phyloP scores from a whole-genome alignment of 2,113 vertebrate species.

The Xyliphius kryptos region DNA sequence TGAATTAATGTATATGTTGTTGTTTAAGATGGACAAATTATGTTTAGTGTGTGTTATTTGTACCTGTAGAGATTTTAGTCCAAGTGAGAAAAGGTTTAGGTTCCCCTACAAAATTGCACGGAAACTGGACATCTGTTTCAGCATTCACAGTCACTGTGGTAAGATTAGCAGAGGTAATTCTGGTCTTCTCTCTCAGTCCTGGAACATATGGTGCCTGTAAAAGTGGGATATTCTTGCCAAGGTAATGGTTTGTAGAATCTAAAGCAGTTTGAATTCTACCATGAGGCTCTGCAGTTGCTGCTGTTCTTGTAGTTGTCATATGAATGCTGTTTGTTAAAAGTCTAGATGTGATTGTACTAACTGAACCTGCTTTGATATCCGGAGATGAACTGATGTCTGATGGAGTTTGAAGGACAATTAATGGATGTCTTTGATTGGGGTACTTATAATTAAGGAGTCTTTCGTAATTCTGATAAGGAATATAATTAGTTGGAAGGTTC shows the following conservation, averaged over 20 bases:
- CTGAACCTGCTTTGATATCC: conserved; percentile 24
- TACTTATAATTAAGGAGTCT: conserved; percentile 34
- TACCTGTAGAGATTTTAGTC: conserved; percentile 91
- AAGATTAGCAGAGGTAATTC: conserved; percentile 65
- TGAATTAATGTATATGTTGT: background rate
- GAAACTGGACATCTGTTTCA: conserved; percentile 65
- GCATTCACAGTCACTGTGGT: conserved; percentile 66
- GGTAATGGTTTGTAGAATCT: conserved; percentile 19
- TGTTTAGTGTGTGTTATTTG: background rate
- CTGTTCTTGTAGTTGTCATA: background rate
- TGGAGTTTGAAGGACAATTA: conserved; percentile 37
- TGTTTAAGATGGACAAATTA: background rate
- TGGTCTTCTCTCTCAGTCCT: conserved; percentile 60
- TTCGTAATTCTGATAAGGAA: conserved; percentile 63
- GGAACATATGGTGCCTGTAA: conserved; percentile 38
- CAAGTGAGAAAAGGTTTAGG: conserved; percentile 80
- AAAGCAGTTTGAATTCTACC: conserved; percentile 38
- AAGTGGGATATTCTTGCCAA: background rate
- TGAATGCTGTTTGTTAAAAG: background rate
- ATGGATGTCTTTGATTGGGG: conserved; percentile 44
- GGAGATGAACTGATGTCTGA: conserved; percentile 6
- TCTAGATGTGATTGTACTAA: conserved; percentile 25
- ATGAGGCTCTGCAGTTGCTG: conserved; percentile 23
- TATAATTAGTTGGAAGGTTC: conserved; percentile 59
- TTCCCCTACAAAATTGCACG: conserved; percentile 76